Percentiles rank a stretch among this genome's conserved stretches.
Evolutionary conservation across 2,888 invertebrate genomes (phyloP).

Genomic region (Ecliptopera silaceata): DNA sequence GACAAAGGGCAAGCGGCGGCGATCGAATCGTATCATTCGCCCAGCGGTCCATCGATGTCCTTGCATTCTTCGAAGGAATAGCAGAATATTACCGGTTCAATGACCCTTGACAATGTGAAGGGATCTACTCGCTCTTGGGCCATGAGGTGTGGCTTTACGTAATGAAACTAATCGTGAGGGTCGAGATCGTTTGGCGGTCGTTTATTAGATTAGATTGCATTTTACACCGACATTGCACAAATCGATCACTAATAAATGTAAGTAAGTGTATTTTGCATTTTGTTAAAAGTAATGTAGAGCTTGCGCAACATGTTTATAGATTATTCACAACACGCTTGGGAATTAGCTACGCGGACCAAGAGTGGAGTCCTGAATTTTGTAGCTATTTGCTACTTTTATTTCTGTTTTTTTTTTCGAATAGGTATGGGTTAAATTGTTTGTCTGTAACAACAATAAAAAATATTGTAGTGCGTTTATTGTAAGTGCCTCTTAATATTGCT

Average conservation of each 20-base stretch:
- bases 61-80: constrained; percentile 75
- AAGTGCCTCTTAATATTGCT: no score
- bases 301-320: no score
- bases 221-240: constrained; percentile 26
- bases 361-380: no score
- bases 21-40: constrained; percentile 30
- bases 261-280: no score
- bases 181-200: constrained; percentile 60
- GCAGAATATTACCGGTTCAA: constrained; percentile 74
- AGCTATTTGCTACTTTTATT: no score
- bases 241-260: background rate
- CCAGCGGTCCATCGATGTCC: constrained; percentile 67
- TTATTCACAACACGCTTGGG: no score
- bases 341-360: no score
- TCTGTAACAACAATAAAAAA: no score
- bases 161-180: constrained; percentile 62
- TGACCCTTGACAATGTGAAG: constrained; percentile 76
- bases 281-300: no score
- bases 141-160: constrained; percentile 69
- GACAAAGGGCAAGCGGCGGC: constrained; percentile 23
- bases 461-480: no score
- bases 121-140: constrained; percentile 62
- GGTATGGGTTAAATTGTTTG: no score
- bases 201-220: constrained; percentile 35
- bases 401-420: no score